Evolutionary conservation across 2,797 vertebrate genomes (phyloP), one percentile per base, ranked within the genome.

Genomic region (Rhinophrynus dorsalis): DNA sequence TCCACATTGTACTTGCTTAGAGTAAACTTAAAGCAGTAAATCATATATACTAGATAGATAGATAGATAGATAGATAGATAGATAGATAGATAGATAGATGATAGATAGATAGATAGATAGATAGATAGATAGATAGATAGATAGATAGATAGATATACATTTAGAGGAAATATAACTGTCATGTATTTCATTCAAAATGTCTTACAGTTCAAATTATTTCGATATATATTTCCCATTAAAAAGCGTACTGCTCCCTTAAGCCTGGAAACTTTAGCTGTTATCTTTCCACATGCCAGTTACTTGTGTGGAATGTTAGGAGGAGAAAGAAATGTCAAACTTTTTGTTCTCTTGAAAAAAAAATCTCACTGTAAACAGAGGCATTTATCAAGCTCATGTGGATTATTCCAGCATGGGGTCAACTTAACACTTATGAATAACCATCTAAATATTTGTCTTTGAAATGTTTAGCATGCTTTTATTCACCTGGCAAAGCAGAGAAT

Each of bases 1-100:
- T 89, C 77, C 82, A 81, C 48, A 57, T 80, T 76, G 67, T 81
- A 85, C 5, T 70, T 58, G 70, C 82, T 80, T 26, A 12, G 64
- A 20, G 23, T 30, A 60, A 79, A 69, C 60, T 15, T 74, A 76
- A 74, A 68, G 59, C 62, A 65, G 54, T 24, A 68, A 52, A 32
- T 44, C 52, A 2, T 47, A n/a, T n/a, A n/a, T n/a, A n/a, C n/a
- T n/a, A n/a, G n/a, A n/a, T n/a, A n/a, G n/a, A n/a, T n/a, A n/a
- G n/a, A n/a, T n/a, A n/a, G n/a, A n/a, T n/a, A n/a, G n/a, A n/a
- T n/a, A n/a, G n/a, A n/a, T n/a, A n/a, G n/a, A n/a, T n/a, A n/a
- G n/a, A n/a, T n/a, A n/a, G n/a, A n/a, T n/a, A n/a, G n/a, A n/a
- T n/a, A n/a, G n/a, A n/a, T n/a, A n/a, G n/a, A n/a, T n/a, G n/a